Percentiles rank a stretch among this genome's conserved stretches.
These are phyloP conservation scores for Bucco capensis DNA, from an alignment of 2,113 vertebrate genomes.

Conservation along the genomic window DNA sequence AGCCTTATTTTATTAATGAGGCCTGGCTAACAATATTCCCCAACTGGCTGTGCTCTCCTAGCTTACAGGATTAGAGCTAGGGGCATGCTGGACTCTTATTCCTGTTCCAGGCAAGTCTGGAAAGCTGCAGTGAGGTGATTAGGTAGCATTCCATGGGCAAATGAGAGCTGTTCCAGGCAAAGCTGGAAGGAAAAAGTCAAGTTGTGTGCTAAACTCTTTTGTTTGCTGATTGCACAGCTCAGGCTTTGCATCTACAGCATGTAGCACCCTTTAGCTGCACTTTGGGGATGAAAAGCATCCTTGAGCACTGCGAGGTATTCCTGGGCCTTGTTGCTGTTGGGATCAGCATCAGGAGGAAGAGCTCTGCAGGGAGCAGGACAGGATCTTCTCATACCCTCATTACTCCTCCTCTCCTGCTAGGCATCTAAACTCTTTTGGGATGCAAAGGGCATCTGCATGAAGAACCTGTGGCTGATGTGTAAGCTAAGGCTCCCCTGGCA, in stretches of 20 bases:
- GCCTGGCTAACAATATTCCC: slow-evolving; percentile 65
- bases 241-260: background rate
- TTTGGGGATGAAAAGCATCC: too few species aligned
- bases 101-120: background rate
- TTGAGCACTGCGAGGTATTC: background rate
- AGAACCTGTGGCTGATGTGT: too few species aligned
- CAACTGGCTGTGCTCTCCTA: slow-evolving; percentile 47
- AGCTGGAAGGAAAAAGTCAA: background rate
- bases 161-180: background rate
- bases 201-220: too few species aligned
- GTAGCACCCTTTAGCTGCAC: background rate
- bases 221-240: background rate
- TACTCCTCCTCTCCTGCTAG: background rate
- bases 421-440: background rate
- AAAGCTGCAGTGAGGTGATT: background rate
- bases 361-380: background rate
- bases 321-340: too few species aligned
- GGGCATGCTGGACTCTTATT: background rate
- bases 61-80: slow-evolving; percentile 30
- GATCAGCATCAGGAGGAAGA: background rate
- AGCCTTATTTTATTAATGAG: slow-evolving; percentile 78
- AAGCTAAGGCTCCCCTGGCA: too few species aligned
- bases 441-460: background rate
- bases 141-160: background rate
- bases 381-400: background rate